Evolutionary conservation across 2,888 invertebrate species (phyloP).

Genomic region (Nasonovia ribisnigri): DNA sequence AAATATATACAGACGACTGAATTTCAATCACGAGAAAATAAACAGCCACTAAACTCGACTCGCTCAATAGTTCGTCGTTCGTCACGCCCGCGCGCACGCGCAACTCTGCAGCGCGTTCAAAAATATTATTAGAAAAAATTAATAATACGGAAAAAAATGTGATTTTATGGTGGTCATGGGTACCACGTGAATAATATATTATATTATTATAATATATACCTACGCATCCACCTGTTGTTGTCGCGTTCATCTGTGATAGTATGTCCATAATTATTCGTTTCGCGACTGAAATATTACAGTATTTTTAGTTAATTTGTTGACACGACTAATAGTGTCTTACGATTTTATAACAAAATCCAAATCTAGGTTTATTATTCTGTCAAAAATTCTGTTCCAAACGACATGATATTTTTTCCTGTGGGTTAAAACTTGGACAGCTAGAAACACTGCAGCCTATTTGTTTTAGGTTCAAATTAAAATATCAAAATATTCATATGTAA

Average conservation of each 20-base stretch:
- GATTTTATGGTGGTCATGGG: neutral
- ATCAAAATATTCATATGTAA: too few relatives aligned
- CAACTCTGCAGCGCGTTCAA: neutral
- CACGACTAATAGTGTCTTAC: neutral
- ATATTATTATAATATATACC: neutral
- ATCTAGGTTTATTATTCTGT: neutral
- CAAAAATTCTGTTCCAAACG: neutral
- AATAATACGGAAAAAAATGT: neutral
- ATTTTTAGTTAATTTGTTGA: neutral
- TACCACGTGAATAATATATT: too few relatives aligned
- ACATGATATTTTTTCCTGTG: too few relatives aligned
- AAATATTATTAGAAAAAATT: neutral
- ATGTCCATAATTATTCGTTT: neutral
- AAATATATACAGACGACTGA: neutral
- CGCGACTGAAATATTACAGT: neutral
- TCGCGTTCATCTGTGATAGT: neutral
- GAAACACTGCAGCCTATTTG: too few relatives aligned
- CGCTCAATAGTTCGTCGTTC: neutral
- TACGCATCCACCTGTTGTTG: neutral
- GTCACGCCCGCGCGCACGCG: neutral
- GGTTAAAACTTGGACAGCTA: too few relatives aligned
- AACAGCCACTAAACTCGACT: neutral
- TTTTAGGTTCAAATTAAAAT: too few relatives aligned
- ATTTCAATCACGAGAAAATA: slow-evolving; percentile 38
- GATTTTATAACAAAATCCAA: neutral